Conservation (phyloP, 2,113 vertebrate genomes). For the Sphyrna mokarran region DNA sequence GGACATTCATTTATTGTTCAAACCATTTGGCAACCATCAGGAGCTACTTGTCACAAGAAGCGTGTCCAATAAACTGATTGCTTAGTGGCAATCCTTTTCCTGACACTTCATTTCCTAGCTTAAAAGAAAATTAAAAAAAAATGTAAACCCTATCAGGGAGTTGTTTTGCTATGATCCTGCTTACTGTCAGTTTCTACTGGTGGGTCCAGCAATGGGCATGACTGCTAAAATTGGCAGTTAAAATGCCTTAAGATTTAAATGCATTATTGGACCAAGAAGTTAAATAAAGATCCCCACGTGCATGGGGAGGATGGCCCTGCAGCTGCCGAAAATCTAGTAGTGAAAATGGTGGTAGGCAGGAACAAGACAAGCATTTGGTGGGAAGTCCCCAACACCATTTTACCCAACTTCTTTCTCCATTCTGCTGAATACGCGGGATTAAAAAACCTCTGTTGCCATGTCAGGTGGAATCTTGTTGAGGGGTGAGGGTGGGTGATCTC, state of each 20-base stretch:
- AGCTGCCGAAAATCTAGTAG: not conserved
- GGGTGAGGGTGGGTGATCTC: too few relatives aligned
- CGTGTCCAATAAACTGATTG: slow-evolving; percentile 80
- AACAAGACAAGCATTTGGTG: not conserved
- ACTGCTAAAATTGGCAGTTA: not conserved
- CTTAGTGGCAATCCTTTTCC: slow-evolving; percentile 76
- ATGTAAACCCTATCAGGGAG: not conserved
- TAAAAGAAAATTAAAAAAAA: not conserved
- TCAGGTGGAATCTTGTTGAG: too few relatives aligned
- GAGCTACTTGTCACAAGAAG: slow-evolving; percentile 74
- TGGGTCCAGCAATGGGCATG: not conserved
- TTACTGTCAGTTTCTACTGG: too few relatives aligned
- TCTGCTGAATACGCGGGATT: not conserved
- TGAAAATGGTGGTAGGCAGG: not conserved
- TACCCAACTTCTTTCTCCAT: not conserved
- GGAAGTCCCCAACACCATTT: not conserved
- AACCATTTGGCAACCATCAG: slow-evolving; percentile 81
- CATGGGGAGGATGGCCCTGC: not conserved
- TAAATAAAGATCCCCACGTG: not conserved
- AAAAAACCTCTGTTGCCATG: not conserved
- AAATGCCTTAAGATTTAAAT: not conserved
- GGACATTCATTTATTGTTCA: slow-evolving; percentile 80
- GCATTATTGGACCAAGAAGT: not conserved
- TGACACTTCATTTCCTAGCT: slow-evolving; percentile 54
- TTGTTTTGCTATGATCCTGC: not conserved